These are phyloP conservation scores for Camponotus floridanus DNA, from an alignment of 1,140 invertebrate genomes.

Conservation along the genomic window DNA sequence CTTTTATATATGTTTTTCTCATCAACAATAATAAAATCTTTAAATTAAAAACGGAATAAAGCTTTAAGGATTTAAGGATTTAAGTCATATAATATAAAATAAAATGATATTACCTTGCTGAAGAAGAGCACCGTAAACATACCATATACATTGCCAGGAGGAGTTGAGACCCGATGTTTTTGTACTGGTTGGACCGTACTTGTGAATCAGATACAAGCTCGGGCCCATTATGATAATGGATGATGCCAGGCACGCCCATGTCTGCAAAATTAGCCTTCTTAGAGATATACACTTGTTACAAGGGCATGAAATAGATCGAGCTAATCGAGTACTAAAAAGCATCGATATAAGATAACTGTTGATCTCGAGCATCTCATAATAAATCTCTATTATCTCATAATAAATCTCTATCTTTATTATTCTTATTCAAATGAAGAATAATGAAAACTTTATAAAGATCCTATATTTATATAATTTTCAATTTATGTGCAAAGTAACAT, in stretches of 20 bases:
- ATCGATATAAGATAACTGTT: neutral
- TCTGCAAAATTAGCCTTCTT: slow-evolving; percentile 86
- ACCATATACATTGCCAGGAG: slow-evolving; percentile 93
- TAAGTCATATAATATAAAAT: neutral
- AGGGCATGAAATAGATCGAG: slow-evolving; percentile 11
- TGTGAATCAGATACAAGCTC: slow-evolving; percentile 92
- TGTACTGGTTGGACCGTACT: slow-evolving; percentile 88
- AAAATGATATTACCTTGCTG: slow-evolving; percentile 91
- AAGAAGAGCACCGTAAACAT: slow-evolving; percentile 95
- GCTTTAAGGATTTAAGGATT: no score
- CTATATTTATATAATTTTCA: slow-evolving; percentile 25
- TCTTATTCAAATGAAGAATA: neutral
- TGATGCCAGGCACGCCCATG: slow-evolving; percentile 92
- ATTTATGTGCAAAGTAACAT: slow-evolving; percentile 20
- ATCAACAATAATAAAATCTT: neutral
- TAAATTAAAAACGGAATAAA: neutral
- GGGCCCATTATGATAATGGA: slow-evolving; percentile 92
- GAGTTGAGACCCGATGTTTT: slow-evolving; percentile 75
- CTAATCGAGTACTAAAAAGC: slow-evolving; percentile 17
- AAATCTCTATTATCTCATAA: neutral
- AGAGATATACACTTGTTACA: slow-evolving; percentile 14
- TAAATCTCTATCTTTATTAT: neutral
- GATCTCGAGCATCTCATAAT: neutral
- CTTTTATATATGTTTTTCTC: no score
- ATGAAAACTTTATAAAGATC: neutral